Base-by-base conservation (phyloP, 1,140 invertebrate species). In the Grapholita molesta region DNA sequence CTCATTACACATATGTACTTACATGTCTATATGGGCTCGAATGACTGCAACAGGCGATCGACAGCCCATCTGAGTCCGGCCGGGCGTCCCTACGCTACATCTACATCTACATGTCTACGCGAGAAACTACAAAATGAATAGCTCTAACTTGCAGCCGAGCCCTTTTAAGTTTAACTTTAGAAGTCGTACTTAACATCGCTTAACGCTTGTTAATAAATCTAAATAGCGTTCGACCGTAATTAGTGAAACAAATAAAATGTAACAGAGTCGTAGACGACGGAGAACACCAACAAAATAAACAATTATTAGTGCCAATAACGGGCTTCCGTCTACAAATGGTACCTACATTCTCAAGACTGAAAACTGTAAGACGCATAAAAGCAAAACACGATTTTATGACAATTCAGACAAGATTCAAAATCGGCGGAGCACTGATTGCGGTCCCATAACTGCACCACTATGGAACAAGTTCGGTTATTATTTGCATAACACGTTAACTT, bases 401-500 rank as follows among this genome's bases (percentile, higher is more conserved):
- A 8, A n/a, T 0, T 9, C 6, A 21, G 9, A 21, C 2, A 48
- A 48, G 42, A 21, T 21, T 5, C 18, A 21, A 15, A 48, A 21
- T 48, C 7, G 18, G 5, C 7, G 42, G 7, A 48, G 7, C 21
- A 48, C 7, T 48, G 15, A 48, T 38, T 48, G 42, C 42, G 42
- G 42, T 48, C 42, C 48, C 24, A 30, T 61, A 61, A 61, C 55
- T 61, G 55, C 55, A 61, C 55, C 30, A n/a, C 12, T 61, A 12
- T 15, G 55, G 55, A 30, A 28, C 55, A 28, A 28, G 55, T 61
- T 61, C 6, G 55, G 55, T 61, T 61, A 61, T 61, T 61, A 61
- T 61, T 61, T 61, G 55, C 55, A 61, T 61, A 61, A 61, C 55
- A 15, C 25, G 55, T 61, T 61, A 30, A 28, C 55, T 30, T 61